Evolutionary conservation across 2,888 invertebrate genomes (phyloP).

Genomic region (Sinhomidia bicolor): DNA sequence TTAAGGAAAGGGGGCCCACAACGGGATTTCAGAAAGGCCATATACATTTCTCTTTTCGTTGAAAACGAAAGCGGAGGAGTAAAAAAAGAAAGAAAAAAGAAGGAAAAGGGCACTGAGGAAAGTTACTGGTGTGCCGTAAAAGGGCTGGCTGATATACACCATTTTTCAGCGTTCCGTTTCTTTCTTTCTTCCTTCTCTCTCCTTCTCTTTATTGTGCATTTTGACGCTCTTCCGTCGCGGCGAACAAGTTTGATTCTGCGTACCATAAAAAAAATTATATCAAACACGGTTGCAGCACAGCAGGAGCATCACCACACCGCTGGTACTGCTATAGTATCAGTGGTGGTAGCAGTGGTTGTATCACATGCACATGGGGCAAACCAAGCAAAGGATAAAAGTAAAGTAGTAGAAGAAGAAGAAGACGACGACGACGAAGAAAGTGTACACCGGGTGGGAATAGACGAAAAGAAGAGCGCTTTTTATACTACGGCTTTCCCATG

Average conservation of each 20-base stretch:
- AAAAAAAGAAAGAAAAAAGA: slow-evolving; percentile 5
- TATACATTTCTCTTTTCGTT: slow-evolving; percentile 14
- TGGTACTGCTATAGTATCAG: too few relatives aligned
- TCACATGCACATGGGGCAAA: slow-evolving; percentile 12
- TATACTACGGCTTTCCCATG: slow-evolving; percentile 34
- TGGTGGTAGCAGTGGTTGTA: not conserved
- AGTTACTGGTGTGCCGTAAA: not conserved
- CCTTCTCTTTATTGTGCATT: slow-evolving; percentile 11
- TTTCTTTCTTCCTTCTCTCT: not conserved
- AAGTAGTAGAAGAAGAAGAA: not conserved
- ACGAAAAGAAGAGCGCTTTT: not conserved
- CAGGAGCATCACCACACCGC: not conserved
- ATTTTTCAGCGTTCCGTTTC: slow-evolving; percentile 1
- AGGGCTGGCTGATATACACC: not conserved
- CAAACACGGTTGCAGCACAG: not conserved
- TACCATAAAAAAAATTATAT: slow-evolving; percentile 47
- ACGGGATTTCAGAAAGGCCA: slow-evolving; percentile 58
- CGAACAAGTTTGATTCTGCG: slow-evolving; percentile 68
- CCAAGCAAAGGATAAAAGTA: too few relatives aligned
- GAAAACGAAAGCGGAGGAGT: not conserved
- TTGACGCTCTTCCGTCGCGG: slow-evolving; percentile 60
- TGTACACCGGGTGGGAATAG: not conserved
- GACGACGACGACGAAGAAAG: too few relatives aligned
- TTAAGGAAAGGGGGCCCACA: slow-evolving; percentile 57
- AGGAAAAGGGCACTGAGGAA: not conserved